These are phyloP conservation scores for Drosophila subpulchrella DNA, from an alignment of 1,140 invertebrate genomes.

Conservation along the genomic window DNA sequence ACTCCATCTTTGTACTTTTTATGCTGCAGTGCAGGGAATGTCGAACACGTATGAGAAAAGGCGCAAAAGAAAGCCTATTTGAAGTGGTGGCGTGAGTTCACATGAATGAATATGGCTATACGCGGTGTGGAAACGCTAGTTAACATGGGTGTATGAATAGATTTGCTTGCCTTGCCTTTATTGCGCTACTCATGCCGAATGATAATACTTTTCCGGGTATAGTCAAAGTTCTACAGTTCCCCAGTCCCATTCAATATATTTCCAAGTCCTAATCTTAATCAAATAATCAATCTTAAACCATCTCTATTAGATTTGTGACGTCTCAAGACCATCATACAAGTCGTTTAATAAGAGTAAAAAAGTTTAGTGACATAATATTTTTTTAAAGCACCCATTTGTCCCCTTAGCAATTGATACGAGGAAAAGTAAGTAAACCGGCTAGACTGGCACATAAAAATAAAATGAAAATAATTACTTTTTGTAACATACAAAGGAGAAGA, in stretches of 20 bases:
- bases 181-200: neutral
- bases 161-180: slow-evolving; percentile 9
- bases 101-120: slow-evolving; percentile 20
- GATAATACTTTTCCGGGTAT: neutral
- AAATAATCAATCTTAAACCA: neutral
- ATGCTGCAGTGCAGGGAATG: slow-evolving; percentile 38
- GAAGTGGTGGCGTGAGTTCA: slow-evolving; percentile 25
- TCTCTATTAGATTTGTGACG: neutral
- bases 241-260: no score
- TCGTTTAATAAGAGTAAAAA: neutral
- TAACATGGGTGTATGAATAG: slow-evolving; percentile 11
- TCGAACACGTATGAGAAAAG: slow-evolving; percentile 41
- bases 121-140: slow-evolving; percentile 17
- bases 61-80: slow-evolving; percentile 24
- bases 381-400: neutral
- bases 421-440: slow-evolving; percentile 30
- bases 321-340: neutral
- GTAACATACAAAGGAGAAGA: slow-evolving; percentile 15
- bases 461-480: slow-evolving; percentile 43
- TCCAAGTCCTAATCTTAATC: rapidly evolving
- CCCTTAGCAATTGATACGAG: slow-evolving; percentile 19
- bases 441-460: slow-evolving; percentile 37
- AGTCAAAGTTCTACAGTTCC: no score
- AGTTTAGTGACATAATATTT: neutral
- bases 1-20: slow-evolving; percentile 1